Percentiles rank a stretch among this genome's conserved stretches.
Evolutionary conservation across 2,888 invertebrate species (phyloP).

Genomic region (Cryptus viduatorius): DNA sequence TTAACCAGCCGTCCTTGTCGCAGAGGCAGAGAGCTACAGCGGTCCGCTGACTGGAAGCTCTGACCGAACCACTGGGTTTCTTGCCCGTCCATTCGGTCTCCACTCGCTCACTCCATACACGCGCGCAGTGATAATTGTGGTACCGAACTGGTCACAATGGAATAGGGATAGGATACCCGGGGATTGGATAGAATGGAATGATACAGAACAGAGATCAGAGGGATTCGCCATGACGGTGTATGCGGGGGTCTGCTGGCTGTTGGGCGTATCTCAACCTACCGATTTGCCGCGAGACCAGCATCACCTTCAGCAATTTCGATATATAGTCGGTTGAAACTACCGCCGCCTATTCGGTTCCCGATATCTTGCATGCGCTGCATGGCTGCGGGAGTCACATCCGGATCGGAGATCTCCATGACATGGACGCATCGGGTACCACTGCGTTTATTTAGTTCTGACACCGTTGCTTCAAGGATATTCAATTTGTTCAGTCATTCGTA

Average conservation of each 20-base stretch:
- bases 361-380: conserved; percentile 10
- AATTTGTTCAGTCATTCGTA: not conserved
- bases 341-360: not conserved
- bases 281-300: conserved; percentile 42
- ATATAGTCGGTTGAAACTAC: conserved; percentile 27
- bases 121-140: conserved; percentile 78
- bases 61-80: conserved; percentile 54
- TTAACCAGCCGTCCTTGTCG: conserved; percentile 75
- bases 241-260: not conserved
- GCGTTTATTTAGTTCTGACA: not conserved
- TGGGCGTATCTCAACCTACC: not conserved
- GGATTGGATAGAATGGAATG: conserved; percentile 54
- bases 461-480: not conserved
- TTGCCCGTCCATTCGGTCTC: conserved; percentile 33
- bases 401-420: not conserved
- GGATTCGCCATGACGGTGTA: conserved; percentile 48
- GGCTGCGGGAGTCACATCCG: not conserved
- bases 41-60: conserved; percentile 31
- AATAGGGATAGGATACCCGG: conserved; percentile 59
- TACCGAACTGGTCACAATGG: conserved; percentile 73
- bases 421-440: not conserved
- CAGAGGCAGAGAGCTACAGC: conserved; percentile 23
- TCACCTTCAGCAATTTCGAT: conserved; percentile 26
- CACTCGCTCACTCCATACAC: conserved; percentile 44
- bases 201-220: conserved; percentile 57